Conservation (phyloP, 2,113 vertebrate genomes). For the Oreochromis tanganicae region DNA sequence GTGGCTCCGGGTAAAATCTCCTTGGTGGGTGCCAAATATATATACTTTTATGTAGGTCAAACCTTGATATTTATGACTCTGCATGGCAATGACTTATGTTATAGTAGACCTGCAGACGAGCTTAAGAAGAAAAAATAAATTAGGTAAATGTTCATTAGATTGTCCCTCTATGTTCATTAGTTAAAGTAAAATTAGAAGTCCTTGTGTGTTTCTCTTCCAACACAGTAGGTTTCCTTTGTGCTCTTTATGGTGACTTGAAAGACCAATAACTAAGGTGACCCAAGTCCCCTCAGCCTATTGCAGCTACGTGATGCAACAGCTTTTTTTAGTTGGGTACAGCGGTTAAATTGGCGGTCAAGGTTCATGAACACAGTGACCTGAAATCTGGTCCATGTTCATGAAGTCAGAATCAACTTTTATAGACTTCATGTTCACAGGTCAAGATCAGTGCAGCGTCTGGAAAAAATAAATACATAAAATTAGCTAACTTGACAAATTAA, state of each 20-base stretch:
- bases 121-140: background rate
- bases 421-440: background rate
- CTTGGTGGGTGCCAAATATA: background rate
- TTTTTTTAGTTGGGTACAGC: background rate
- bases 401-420: background rate
- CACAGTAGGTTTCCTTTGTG: background rate
- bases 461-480: background rate
- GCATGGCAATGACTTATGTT: background rate
- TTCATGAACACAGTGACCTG: background rate
- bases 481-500: background rate
- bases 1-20: background rate
- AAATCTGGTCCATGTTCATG: background rate
- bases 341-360: background rate
- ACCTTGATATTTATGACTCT: background rate
- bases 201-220: background rate
- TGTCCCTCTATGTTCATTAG: background rate
- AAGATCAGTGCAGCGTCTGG: background rate
- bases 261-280: background rate
- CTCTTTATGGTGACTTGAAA: background rate
- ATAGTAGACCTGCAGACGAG: background rate
- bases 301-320: background rate
- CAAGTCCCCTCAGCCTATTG: background rate
- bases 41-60: background rate
- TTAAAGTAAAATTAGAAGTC: background rate
- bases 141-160: background rate